A percentile compares a stretch with the other conserved stretches of the same genome.
Evolutionary conservation across 2,113 vertebrate genomes (phyloP).

Genomic region (Rafetus swinhoei): DNA sequence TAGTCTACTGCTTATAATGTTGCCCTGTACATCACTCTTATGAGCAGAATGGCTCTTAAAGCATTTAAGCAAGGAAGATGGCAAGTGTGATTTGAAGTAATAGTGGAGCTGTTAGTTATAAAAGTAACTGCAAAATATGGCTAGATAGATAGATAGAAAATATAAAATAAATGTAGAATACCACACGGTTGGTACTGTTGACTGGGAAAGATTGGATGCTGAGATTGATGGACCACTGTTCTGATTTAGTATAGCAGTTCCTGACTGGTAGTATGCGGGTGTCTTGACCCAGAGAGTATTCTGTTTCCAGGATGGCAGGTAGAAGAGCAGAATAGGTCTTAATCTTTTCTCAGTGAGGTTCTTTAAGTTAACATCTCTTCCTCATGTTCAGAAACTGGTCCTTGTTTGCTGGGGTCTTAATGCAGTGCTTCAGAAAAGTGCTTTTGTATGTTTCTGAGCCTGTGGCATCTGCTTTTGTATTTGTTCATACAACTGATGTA

Average conservation of each 20-base stretch:
- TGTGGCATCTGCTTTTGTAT: constrained; percentile 14
- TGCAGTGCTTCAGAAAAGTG: not conserved
- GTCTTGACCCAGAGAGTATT: not conserved
- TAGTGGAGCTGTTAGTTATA: not conserved
- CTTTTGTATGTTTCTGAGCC: constrained; percentile 3
- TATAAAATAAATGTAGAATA: too few relatives aligned
- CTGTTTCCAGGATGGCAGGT: not conserved
- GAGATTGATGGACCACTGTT: constrained; percentile 18
- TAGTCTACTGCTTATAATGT: not conserved
- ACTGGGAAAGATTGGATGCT: constrained; percentile 11
- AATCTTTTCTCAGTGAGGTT: constrained; percentile 4
- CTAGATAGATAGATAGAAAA: too few relatives aligned
- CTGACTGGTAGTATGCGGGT: not conserved
- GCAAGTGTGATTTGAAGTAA: constrained; percentile 27
- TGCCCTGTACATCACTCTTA: not conserved
- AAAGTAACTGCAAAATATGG: not conserved
- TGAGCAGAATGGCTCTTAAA: not conserved
- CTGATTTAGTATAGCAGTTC: constrained; percentile 36
- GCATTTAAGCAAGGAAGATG: not conserved
- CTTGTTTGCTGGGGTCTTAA: constrained; percentile 25
- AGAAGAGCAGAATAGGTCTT: constrained; percentile 39
- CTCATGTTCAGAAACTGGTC: not conserved
- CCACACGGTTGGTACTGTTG: not conserved
- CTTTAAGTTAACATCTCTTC: constrained; percentile 18
- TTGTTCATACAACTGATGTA: constrained; percentile 17